Base-by-base conservation (phyloP, 2,113 vertebrate genomes). In the Salvelinus alpinus region DNA sequence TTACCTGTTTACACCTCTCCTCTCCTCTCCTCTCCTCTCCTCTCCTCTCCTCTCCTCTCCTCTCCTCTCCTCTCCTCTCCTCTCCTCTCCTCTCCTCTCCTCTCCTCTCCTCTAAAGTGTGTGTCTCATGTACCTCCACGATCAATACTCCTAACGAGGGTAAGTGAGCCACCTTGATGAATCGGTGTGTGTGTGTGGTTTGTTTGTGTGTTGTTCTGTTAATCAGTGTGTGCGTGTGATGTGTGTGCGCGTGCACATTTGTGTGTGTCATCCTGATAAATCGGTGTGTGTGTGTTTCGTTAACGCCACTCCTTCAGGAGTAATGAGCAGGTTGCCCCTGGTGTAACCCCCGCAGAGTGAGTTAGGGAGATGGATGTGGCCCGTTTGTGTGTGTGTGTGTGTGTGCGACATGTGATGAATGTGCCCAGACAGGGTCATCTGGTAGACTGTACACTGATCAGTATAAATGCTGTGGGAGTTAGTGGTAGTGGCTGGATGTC, bases 271-370 rank as follows among this genome's bases (percentile, higher is more conserved):
- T 73, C 51, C 47, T 90, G 88, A 92, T 91, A 80, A 91, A 91
- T 90, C 64, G 80, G 83, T 59, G 74, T 67, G 79, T 71, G 72
- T 66, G 77, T 67, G 79, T 72, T 89, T 85, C 74, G 82, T 83
- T 90, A 91, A 92, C 83, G 88, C 88, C 85, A 84, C 87, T 92
- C 80, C 67, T 82, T 82, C 64, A 48, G 78, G 86, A 91, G 88
- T 92, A 92, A 94, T 91, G 90, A 91, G 89, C 85, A 82, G 83
- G 88, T 85, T 92, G 86, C 82, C 84, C 87, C 82, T 80, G 82
- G 84, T 64, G 75, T 87, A 89, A 92, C 87, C 88, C 86, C 85
- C 72, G 74, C 62, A 60, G 38, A 81, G 76, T 78, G 85, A 87
- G 81, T 78, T 82, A 82, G 74, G 79, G 82, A 90, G 87, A 91